Evolutionary conservation across 2,888 invertebrate genomes (phyloP).

Genomic region (Lucinisca nassula): DNA sequence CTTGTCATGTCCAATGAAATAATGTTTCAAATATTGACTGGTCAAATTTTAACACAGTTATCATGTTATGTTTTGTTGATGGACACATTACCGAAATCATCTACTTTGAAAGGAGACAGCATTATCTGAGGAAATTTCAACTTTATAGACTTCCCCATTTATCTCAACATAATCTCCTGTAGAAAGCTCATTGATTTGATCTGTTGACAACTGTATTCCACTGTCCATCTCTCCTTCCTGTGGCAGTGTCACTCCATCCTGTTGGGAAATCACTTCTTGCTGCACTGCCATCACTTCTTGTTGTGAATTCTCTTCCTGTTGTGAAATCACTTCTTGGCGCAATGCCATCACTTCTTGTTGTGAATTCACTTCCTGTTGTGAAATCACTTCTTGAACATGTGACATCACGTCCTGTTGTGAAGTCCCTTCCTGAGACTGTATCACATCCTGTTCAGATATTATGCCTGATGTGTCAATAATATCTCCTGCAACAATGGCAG

Average conservation of each 20-base stretch:
- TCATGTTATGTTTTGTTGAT: too few relatives aligned
- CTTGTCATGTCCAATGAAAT: too few relatives aligned
- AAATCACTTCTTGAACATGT: too few relatives aligned
- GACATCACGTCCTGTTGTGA: background rate
- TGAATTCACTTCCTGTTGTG: background rate
- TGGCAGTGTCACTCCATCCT: constrained; percentile 13
- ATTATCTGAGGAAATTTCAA: constrained; percentile 73
- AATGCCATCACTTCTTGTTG: background rate
- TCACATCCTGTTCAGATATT: background rate
- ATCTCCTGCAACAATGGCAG: constrained; percentile 68
- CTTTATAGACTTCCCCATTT: constrained; percentile 86
- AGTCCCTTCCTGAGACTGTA: too few relatives aligned
- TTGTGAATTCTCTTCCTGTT: background rate
- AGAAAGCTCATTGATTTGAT: constrained; percentile 83
- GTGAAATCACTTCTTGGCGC: background rate
- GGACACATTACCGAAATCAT: too few relatives aligned
- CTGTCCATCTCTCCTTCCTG: constrained; percentile 47
- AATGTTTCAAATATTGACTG: too few relatives aligned
- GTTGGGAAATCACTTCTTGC: background rate
- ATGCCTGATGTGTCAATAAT: constrained; percentile 57
- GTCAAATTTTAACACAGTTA: too few relatives aligned
- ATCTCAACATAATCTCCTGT: constrained; percentile 86
- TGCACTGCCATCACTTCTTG: background rate
- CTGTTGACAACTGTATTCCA: constrained; percentile 80
- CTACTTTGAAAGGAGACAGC: background rate